Evolutionary conservation across 92 coral and sea anemone species (phyloP), one percentile per base, ranked within the genome.

Genomic region (Palythoa grandiflora): DNA sequence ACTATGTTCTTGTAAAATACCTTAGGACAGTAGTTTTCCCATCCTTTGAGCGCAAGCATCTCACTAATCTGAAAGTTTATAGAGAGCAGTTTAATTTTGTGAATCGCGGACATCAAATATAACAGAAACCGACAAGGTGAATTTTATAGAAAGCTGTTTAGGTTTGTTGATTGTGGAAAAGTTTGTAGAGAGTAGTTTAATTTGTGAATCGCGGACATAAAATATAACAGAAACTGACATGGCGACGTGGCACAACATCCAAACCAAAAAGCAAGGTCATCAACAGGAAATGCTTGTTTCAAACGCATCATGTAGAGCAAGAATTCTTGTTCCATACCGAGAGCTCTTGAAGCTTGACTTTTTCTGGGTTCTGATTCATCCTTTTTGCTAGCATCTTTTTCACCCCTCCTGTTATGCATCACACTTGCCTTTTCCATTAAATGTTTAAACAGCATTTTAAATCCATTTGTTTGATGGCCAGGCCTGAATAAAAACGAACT

Each of bases 401-500:
- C 21, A 3, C 78, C 78, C 9, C 78, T 73, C 78, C 78, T 44
- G 52, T 40, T 17, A 38, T 73, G 78, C 78, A 73, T 73, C 20
- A 10, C 52, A 47, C 78, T 73, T 40, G 78, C 78, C 52, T 73
- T 73, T 73, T 16, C 9, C 28, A 13, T 3, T n/a, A 73, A n/a
- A 6, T 73, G 52, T 44, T 73, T 9, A 73, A 73, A 73, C 52
- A 38, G 71, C 68, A 75, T 28, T 54, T 37, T 36, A 73, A 73
- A 73, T 38, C 5, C 77, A 37, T 47, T n/a, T 17, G 75, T 72
- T 72, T 60, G 86, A 81, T 53, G 86, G 86, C 52, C 28, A 61
- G 86, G 63, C 86, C 86, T 47, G 85, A n/a, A 57, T 35, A 80
- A 59, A 59, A 57, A 47, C 57, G 54, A 36, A 80, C 73, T 17